Evolutionary conservation across 2,113 vertebrate genomes (phyloP).

Genomic region (Trematomus loennbergii): DNA sequence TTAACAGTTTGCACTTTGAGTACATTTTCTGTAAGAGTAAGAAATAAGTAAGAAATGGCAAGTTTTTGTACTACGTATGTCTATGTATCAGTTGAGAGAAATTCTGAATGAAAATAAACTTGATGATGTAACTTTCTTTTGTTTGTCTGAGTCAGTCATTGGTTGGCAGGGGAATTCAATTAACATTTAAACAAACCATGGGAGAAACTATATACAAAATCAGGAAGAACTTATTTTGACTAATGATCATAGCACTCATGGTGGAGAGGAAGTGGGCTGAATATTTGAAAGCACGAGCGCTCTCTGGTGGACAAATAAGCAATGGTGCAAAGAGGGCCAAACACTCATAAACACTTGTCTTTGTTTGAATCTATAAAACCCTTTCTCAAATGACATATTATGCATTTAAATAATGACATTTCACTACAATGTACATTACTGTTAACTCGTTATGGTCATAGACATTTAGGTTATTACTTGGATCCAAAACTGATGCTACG

Average conservation of each 20-base stretch:
- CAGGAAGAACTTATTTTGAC: background rate
- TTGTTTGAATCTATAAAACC: too few relatives aligned
- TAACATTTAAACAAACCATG: background rate
- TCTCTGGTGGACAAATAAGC: constrained; percentile 58
- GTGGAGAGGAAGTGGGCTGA: background rate
- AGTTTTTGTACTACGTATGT: constrained; percentile 29
- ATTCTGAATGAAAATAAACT: constrained; percentile 51
- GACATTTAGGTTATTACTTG: background rate
- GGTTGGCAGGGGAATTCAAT: background rate
- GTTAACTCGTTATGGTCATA: too few relatives aligned
- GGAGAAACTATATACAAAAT: background rate
- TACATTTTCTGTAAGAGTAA: background rate
- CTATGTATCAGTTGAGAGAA: constrained; percentile 6
- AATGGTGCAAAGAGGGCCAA: background rate
- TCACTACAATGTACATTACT: background rate
- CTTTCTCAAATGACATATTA: background rate
- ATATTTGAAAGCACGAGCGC: constrained; percentile 1
- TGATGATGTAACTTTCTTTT: constrained; percentile 8
- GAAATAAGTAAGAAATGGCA: background rate
- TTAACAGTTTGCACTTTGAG: background rate
- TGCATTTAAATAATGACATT: background rate
- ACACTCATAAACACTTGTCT: background rate
- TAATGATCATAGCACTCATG: background rate
- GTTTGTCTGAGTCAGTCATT: background rate
- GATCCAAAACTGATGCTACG: background rate